Base-by-base conservation (phyloP, 2,797 vertebrate species). In the Enteromius anoplus region DNA sequence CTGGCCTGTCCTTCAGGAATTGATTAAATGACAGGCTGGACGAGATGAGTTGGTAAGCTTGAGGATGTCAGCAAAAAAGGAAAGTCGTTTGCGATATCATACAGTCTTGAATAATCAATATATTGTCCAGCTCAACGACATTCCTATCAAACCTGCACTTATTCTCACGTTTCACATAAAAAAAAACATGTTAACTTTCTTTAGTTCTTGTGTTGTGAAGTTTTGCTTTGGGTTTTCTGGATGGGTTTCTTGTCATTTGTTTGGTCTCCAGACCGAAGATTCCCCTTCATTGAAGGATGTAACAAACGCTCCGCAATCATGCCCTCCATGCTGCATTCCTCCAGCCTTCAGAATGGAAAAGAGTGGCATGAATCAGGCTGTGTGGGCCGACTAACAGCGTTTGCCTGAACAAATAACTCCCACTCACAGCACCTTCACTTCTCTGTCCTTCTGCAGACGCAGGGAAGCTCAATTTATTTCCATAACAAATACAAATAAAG, bases 361-460 rank as follows among this genome's bases (percentile, higher is more conserved):
- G 34, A 29, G 51, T 45, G 5, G 9, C 34, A 68, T 66, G 23
- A 58, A 82, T 55, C 72, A 32, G 72, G 49, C 71, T 32, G 62
- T 68, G 81, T 82, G 49, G 72, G 81, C 81, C 15, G 49, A 58
- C 62, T 82, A 55, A 66, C 62, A 42, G 49, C 26, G 19, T 55
- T 51, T 76, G 49, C 62, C 62, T 21, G 26, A 76, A 76, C 71
- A 82, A 75, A 82, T 68, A 55, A 75, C 81, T 68, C 81, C 81
- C 49, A 76, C 81, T 76, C 72, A 58, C 49, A 42, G 37, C 72
- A 58, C 81, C 37, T 75, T 66, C 72, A 47, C 34, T 76, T 75
- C 72, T 29, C 62, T 51, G 29, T 64, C 70, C 21, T 40, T 51
- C n/a, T 64, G 62, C 62, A 17, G 7, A 76, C 64, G 8, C 34